Evolutionary conservation across 1,140 invertebrate genomes (phyloP), one percentile per base, ranked within the genome.

Genomic region (Neodiprion lecontei): DNA sequence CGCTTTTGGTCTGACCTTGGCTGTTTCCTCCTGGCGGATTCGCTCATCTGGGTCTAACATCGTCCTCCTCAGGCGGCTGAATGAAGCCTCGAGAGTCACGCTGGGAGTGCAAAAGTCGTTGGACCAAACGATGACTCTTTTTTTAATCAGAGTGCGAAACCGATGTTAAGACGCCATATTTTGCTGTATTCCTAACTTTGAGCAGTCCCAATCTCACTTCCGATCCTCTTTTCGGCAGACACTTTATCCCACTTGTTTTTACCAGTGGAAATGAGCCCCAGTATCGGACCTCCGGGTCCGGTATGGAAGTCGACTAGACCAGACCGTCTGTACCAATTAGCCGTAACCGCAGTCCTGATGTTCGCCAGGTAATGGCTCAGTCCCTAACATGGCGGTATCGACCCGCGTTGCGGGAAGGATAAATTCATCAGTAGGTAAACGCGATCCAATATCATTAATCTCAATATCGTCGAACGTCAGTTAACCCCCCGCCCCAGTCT

Each of bases 301-400:
- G 28, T 40, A 40, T 40, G 2, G 28, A 5, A 40, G 28, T 4
- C 28, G 28, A 40, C 28, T 40, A 14, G 61, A 65, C 12, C 61
- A 14, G 61, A 65, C 61, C 67, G 67, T 69, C 67, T 69, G 67
- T 69, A 69, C 67, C 67, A 69, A 69, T 69, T 69, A 69, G 23
- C 23, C 7, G 10, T 69, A 47, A 23, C 67, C 67, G 23, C 67
- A 69, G 7, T 17, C 67, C 53, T 69, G 4, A 11, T 14, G 11
- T 69, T 5, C 67, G 67, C 14, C 23, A 23, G 40, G 53, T 12
- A 61, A 61, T 17, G 53, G 11, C 28, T 40, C 53, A 17, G 9
- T 9, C 4, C 11, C 53, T 5, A 61, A 61, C 53, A 12, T 9
- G 53, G 9, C n/a, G 53, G 53, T 61, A 61, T 61, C 53, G 53